phyloP scores from a whole-genome alignment of 2,797 vertebrate species.

The Hipposideros larvatus region DNA sequence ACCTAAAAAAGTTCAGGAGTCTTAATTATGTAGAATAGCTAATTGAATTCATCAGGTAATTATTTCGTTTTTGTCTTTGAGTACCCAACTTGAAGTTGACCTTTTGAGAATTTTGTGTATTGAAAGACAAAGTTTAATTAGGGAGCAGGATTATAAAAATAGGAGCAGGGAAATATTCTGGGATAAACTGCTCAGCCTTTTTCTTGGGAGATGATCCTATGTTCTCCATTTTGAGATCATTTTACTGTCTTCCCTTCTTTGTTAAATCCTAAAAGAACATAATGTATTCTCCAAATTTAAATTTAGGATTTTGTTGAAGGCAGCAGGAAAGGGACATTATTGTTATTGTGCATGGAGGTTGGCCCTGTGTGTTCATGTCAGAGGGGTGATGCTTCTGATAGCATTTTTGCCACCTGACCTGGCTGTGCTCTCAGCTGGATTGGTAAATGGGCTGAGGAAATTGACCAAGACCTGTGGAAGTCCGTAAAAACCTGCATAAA shows the following conservation, averaged over 20 bases:
- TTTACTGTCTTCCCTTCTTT: neutral
- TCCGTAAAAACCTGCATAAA: neutral
- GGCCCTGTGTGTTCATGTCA: neutral
- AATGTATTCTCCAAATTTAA: neutral
- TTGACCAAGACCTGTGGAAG: neutral
- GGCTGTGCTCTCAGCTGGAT: neutral
- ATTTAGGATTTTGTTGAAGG: constrained; percentile 25
- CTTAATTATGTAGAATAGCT: constrained; percentile 54
- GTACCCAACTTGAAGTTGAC: constrained; percentile 53
- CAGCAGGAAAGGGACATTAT: neutral
- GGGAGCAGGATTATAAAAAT: neutral
- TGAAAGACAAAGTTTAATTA: constrained; percentile 52
- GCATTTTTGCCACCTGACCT: neutral
- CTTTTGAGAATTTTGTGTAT: constrained; percentile 31
- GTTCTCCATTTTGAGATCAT: neutral
- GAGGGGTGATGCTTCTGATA: neutral
- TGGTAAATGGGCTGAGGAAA: neutral
- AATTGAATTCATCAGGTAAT: constrained; percentile 61
- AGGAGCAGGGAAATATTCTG: neutral
- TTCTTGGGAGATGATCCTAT: neutral
- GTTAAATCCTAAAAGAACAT: constrained; percentile 18
- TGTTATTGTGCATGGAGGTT: neutral
- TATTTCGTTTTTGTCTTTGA: constrained; percentile 57
- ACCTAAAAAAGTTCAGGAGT: neutral
- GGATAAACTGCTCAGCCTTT: neutral